These are phyloP conservation scores for Xyliphius kryptos DNA, from an alignment of 2,113 vertebrate genomes.

Conservation along the genomic window DNA sequence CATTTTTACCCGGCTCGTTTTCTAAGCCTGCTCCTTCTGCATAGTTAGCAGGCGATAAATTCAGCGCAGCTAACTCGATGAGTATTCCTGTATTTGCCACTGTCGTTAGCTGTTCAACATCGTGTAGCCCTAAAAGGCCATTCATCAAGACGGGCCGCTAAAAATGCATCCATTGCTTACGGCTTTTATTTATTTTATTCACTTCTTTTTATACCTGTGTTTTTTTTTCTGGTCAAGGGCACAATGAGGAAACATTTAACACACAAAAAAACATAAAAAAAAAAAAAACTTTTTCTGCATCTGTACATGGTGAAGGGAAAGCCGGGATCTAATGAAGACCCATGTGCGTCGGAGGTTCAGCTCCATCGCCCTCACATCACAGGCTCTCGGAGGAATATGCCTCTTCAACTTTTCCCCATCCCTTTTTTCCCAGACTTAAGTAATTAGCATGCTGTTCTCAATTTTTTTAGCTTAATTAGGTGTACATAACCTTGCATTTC, in stretches of 20 bases:
- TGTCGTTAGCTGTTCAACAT: conserved; percentile 56
- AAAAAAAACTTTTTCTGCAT: not conserved
- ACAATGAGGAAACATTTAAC: not conserved
- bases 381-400: conserved; percentile 70
- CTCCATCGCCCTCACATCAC: conserved; percentile 59
- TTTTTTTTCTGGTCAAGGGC: conserved; percentile 15
- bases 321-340: conserved; percentile 63
- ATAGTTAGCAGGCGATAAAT: conserved; percentile 57
- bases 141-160: conserved; percentile 23
- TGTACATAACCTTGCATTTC: conserved; percentile 81
- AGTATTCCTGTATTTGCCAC: conserved; percentile 52
- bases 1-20: conserved; percentile 50
- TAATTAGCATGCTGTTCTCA: conserved; percentile 79
- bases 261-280: no score
- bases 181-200: conserved; percentile 4
- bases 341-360: conserved; percentile 56
- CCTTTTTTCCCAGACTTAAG: conserved; percentile 53
- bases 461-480: conserved; percentile 76
- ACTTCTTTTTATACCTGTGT: not conserved
- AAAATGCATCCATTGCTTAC: conserved; percentile 16
- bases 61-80: conserved; percentile 41
- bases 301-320: conserved; percentile 62
- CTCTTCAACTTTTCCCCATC: conserved; percentile 64
- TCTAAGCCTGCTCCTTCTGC: conserved; percentile 54
- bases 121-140: conserved; percentile 44